A percentile compares a stretch with the other conserved stretches of the same genome.
Evolutionary conservation across 2,888 invertebrate genomes (phyloP).

Genomic region (Ectemnius cavifrons): DNA sequence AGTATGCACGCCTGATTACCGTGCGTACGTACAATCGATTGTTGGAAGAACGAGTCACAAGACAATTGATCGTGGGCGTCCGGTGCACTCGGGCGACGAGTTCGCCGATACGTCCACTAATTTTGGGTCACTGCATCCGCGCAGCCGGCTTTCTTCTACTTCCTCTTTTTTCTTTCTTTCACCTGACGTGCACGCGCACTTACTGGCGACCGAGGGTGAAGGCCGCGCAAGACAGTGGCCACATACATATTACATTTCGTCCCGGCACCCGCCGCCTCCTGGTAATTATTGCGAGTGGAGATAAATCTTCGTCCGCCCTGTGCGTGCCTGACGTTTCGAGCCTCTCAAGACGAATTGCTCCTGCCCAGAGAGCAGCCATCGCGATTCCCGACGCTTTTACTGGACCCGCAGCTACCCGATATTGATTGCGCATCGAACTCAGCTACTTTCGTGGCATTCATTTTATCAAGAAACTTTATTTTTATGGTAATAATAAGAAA

Average conservation of each 20-base stretch:
- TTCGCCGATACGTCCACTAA: slow-evolving; percentile 41
- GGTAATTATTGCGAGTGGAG: slow-evolving; percentile 53
- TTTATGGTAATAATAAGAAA: too few relatives aligned
- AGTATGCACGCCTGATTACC: slow-evolving; percentile 26
- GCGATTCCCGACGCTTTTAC: background rate
- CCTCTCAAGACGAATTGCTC: slow-evolving; percentile 36
- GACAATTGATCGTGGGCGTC: slow-evolving; percentile 60
- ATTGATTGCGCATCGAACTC: slow-evolving; percentile 1
- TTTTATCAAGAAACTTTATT: too few relatives aligned
- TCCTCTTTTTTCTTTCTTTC: slow-evolving; percentile 47
- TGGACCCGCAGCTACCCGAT: background rate
- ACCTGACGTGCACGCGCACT: slow-evolving; percentile 10
- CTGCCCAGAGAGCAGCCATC: background rate
- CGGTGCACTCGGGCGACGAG: slow-evolving; percentile 20
- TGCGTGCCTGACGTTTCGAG: slow-evolving; percentile 28
- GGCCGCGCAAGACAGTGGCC: background rate
- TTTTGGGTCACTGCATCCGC: slow-evolving; percentile 70
- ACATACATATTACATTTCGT: slow-evolving; percentile 3
- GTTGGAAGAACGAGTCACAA: slow-evolving; percentile 16
- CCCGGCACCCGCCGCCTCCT: background rate
- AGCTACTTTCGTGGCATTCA: too few relatives aligned
- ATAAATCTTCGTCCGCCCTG: slow-evolving; percentile 48
- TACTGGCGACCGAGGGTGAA: background rate
- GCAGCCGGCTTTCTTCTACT: slow-evolving; percentile 43
- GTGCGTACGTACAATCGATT: slow-evolving; percentile 11